Conservation (phyloP, 2,888 invertebrate genomes). For the Priocnemis perturbator region DNA sequence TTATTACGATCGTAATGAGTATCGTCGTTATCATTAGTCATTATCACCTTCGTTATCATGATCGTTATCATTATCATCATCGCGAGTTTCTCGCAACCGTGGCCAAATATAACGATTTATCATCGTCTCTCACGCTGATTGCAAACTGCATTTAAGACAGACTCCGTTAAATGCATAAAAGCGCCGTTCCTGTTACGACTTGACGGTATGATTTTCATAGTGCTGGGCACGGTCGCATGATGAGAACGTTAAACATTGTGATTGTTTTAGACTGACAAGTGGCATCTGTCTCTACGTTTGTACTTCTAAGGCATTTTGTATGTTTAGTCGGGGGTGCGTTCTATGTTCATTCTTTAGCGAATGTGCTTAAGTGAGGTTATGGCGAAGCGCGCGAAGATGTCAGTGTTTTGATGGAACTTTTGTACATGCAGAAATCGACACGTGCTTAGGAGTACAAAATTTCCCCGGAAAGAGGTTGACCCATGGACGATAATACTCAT, state of each 20-base stretch:
- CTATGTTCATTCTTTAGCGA: not conserved
- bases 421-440: too few relatives aligned
- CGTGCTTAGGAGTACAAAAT: not conserved
- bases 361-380: not conserved
- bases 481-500: conserved; percentile 13
- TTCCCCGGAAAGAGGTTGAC: too few relatives aligned
- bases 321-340: not conserved
- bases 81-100: conserved; percentile 21
- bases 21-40: conserved; percentile 3
- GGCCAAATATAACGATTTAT: conserved; percentile 34
- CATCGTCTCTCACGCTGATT: conserved; percentile 17
- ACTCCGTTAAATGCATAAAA: not conserved
- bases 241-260: conserved; percentile 4
- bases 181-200: not conserved
- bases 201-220: too few relatives aligned
- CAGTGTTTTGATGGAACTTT: not conserved
- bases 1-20: conserved; percentile 20
- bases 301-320: not conserved
- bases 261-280: conserved; percentile 13
- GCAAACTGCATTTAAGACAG: not conserved
- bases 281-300: not conserved
- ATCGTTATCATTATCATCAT: conserved; percentile 12
- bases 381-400: conserved; percentile 1
- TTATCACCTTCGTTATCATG: not conserved
- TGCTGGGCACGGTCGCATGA: not conserved